phyloP scores from a whole-genome alignment of 2,888 invertebrate genomes.

The Caenorhabditis sp. region DNA sequence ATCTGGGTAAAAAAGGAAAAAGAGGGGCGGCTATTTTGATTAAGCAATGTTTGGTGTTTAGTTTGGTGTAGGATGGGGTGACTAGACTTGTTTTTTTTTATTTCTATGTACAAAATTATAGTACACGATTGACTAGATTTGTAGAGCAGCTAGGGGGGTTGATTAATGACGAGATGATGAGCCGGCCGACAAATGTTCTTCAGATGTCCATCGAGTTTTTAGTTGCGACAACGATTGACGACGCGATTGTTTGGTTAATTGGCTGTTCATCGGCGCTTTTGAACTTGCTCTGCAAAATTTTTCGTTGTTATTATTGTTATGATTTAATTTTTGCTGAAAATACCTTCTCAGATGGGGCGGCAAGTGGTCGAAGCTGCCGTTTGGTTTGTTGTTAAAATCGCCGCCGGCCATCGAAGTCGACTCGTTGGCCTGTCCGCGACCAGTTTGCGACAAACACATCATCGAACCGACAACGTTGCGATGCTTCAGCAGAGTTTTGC shows the following conservation, averaged over 20 bases:
- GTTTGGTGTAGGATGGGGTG: not conserved
- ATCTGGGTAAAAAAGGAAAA: not conserved
- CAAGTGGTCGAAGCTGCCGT: conserved; percentile 21
- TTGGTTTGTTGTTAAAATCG: conserved; percentile 19
- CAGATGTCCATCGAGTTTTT: conserved; percentile 36
- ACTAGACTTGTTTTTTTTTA: not conserved
- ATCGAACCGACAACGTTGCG: conserved; percentile 40
- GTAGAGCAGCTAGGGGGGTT: not conserved
- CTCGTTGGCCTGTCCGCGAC: conserved; percentile 8
- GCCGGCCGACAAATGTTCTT: conserved; percentile 18
- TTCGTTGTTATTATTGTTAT: not conserved
- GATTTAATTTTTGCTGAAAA: not conserved
- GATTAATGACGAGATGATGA: conserved; percentile 10
- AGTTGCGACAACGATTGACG: conserved; percentile 25
- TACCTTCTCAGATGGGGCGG: conserved; percentile 32
- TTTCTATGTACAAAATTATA: conserved; percentile 35
- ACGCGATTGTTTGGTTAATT: conserved; percentile 7
- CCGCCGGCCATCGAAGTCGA: conserved; percentile 12
- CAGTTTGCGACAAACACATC: conserved; percentile 37
- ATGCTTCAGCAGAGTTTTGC: conserved; percentile 38
- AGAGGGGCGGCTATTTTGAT: not conserved
- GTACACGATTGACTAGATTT: conserved; percentile 17
- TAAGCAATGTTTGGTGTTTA: not conserved
- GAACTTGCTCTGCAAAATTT: not conserved
- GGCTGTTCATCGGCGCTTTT: not conserved